A percentile compares a stretch with the other conserved stretches of the same genome.
These are phyloP conservation scores for Poeciliopsis presidionis DNA, from an alignment of 2,797 vertebrate genomes.

Conservation along the genomic window DNA sequence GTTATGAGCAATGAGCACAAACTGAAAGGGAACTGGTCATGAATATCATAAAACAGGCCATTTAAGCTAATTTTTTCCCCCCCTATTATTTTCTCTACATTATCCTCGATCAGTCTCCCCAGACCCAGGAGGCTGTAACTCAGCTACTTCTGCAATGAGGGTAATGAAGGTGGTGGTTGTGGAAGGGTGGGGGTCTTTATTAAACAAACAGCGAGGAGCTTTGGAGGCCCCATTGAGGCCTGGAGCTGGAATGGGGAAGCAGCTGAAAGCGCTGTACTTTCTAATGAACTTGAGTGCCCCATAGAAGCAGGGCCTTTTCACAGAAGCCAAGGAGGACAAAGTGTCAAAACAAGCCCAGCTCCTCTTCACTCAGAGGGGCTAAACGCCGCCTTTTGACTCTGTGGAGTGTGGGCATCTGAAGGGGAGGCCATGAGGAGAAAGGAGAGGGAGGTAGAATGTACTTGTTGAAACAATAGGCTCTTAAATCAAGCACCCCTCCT, in stretches of 20 bases:
- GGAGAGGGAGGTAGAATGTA: conserved; percentile 75
- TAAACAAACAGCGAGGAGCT: conserved; percentile 80
- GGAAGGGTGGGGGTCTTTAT: conserved; percentile 75
- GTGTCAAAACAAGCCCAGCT: conserved; percentile 85
- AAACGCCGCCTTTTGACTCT: conserved; percentile 84
- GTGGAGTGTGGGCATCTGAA: conserved; percentile 78
- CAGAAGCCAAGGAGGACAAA: conserved; percentile 78
- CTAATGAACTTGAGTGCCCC: conserved; percentile 85
- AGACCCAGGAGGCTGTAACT: conserved; percentile 53
- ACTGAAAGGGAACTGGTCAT: background rate
- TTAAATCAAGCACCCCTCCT: conserved; percentile 76
- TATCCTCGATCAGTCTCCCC: conserved; percentile 39
- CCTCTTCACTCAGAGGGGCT: conserved; percentile 75
- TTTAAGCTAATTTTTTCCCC: conserved; percentile 7
- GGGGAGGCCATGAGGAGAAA: conserved; percentile 72
- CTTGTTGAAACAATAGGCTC: conserved; percentile 80
- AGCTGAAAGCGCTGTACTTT: conserved; percentile 77
- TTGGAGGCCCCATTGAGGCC: conserved; percentile 77
- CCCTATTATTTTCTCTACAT: background rate
- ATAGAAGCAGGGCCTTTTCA: conserved; percentile 78
- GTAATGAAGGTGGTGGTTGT: conserved; percentile 61
- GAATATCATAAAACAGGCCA: conserved; percentile 7
- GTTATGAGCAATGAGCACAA: background rate
- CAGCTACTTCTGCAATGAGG: conserved; percentile 58
- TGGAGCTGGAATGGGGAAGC: conserved; percentile 73